Evolutionary conservation across 2,888 invertebrate genomes (phyloP), one percentile per base, ranked within the genome.

Genomic region (Hypercompe scribonia): DNA sequence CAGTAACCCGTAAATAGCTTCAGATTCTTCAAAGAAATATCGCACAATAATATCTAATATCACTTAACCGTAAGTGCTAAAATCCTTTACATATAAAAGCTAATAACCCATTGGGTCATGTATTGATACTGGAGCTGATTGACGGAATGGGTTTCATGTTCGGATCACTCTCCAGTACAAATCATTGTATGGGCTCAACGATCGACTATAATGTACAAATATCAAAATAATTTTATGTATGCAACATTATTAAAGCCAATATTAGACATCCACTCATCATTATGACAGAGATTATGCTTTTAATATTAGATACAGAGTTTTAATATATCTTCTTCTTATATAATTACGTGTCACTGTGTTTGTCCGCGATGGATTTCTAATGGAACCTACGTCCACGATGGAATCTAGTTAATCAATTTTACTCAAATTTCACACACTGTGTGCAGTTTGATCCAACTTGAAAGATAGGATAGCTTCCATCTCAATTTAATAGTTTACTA

Each of bases 61-160:
- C 31, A 39, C 34, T 34, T 31, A 34, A 36, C 24, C 46, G 31
- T 64, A 72, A 64, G 68, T 50, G 34, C 28, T 50, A 39, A 24
- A 72, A 39, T 72, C 42, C 36, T 46, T 34, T 72, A 54, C 50
- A 67, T 28, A 36, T 42, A n/a, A 33, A 67, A 67, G 34, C 33
- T 70, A 36, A 71, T 65, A 71, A 36, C 46, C 61, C 28, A 46
- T 58, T 54, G 64, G 64, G 46, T 46, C 46, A 4, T 42, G 34
- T 64, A 46, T 34, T 46, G 36, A 65, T 68, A 63, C 50, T 68
- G 67, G 24, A 67, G 42, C 61, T 72, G 72, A 72, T 68, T 72
- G 72, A 72, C 64, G 36, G 68, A 68, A 58, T 61, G n/a, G 63
- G 46, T 58, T 68, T 21, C 21, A 63, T 72, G 69, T 67, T 50